A percentile compares a stretch with the other conserved stretches of the same genome.
phyloP scores from a whole-genome alignment of 2,113 vertebrate species.

The Gymnogyps californianus region DNA sequence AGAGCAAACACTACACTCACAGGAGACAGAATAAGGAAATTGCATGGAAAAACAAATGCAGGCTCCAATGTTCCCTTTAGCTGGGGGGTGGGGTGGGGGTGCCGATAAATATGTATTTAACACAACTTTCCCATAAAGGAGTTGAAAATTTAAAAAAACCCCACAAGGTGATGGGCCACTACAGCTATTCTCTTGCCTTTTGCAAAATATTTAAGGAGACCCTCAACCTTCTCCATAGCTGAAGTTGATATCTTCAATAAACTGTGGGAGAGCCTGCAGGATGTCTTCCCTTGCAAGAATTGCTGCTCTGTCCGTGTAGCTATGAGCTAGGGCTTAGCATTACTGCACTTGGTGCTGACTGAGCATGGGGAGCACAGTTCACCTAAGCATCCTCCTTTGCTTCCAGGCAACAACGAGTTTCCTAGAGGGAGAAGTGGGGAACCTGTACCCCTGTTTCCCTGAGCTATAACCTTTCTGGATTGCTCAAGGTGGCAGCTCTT shows the following conservation, averaged over 20 bases:
- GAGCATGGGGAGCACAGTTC: not conserved
- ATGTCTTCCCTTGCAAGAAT: not conserved
- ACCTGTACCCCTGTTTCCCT: not conserved
- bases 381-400: too few species aligned
- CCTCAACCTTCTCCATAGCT: not conserved
- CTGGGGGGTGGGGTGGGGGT: too few species aligned
- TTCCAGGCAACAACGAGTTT: not conserved
- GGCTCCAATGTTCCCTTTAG: too few species aligned
- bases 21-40: too few species aligned
- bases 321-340: not conserved
- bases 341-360: not conserved
- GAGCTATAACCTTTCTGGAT: not conserved
- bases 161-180: not conserved
- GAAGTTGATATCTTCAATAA: not conserved
- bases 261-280: not conserved
- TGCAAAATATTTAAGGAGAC: not conserved
- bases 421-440: not conserved
- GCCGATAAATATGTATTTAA: not conserved
- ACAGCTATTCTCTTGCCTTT: not conserved
- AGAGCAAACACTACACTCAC: too few species aligned
- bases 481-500: not conserved
- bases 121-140: not conserved
- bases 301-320: not conserved
- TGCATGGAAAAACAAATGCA: too few species aligned
- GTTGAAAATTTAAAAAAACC: not conserved